Base-by-base conservation (phyloP, 1,140 invertebrate genomes). In the Temnothorax nylanderi region DNA sequence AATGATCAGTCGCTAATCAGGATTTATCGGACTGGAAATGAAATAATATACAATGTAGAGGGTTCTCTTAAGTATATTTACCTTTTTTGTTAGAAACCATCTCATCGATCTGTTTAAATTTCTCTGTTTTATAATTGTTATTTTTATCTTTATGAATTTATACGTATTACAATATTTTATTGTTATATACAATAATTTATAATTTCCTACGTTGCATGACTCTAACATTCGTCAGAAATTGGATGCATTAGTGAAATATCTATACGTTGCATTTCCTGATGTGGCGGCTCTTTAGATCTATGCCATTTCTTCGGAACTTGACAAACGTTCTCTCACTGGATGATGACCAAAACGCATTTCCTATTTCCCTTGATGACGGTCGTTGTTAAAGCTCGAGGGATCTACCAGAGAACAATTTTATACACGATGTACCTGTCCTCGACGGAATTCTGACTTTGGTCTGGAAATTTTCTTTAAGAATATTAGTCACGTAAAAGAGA, bases 361-460 rank as follows among this genome's bases (percentile, higher is more conserved):
- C 49, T 51, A 65, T 41, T 80, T 80, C 18, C n/a, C 18, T 62
- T 69, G 88, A 89, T 75, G 67, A 41, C 64, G 69, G 82, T 85
- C 86, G 78, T 81, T 76, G 80, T 82, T 86, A 81, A 21, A 10
- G 32, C 11, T 56, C 37, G 56, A 71, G 49, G 26, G 47, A 47
- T 88, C 8, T 18, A 41, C 44, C 41, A 56, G 47, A 64, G 67
- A 75, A 56, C 72, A 90, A 90, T 87, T 88, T 90, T 87, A 87
- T 87, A 88, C 72, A 72, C 64, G 87, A 90, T 88, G 82, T 88
- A 89, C 87, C 87, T 90, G 77, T 58, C 72, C 85, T 74, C 71
- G 51, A 49, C 71, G 37, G 69, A 51, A 72, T 81, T 56, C 51
- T 78, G 75, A 77, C 76, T 77, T 88, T 26, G 75, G 65, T 47